Evolutionary conservation across 2,888 invertebrate genomes (phyloP), one percentile per base, ranked within the genome.

Genomic region (Polydrusus tereticollis): DNA sequence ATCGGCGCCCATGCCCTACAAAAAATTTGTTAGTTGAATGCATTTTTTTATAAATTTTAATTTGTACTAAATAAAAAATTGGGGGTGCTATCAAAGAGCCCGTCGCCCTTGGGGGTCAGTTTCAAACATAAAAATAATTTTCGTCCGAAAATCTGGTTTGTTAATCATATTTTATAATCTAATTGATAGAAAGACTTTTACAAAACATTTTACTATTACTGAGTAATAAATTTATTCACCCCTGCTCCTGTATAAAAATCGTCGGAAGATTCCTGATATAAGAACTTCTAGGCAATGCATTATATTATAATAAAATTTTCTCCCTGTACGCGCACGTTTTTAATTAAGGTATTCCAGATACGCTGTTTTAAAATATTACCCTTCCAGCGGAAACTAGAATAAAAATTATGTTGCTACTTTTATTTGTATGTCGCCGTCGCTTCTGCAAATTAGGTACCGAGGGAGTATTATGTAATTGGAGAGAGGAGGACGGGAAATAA

Each of bases 401-500:
- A 47, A 62, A 62, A 62, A 62, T 62, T 62, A 62, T 62, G 18
- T 47, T 20, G 12, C 45, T 60, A 33, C 47, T 16, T 29, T 52
- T 47, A 62, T 62, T 62, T 62, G 14, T 47, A 62, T 12, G 14
- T 47, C 20, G 20, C 26, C 18, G 14, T 47, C 20, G 20, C 26
- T 47, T 29, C 6, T 62, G 62, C 62, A 62, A 18, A 62, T 47
- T 47, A 36, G 47, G 33, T 47, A 45, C 12, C 47, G 18, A 33
- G 33, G 52, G 52, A 52, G 52, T 52, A 23, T 14, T 29, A 52
- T 26, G 16, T 29, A 8, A 26, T 52, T 29, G 26, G 10, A 10
- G 16, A 29, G 29, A 16, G 16, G 29, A 29, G 29, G 16, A 29
- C 8, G 16, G 8, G 52, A 23, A 52, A 52, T 52, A 52, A 26